Evolutionary conservation across 1,140 invertebrate species (phyloP).

Genomic region (Brachionus asplanchnoidis): DNA sequence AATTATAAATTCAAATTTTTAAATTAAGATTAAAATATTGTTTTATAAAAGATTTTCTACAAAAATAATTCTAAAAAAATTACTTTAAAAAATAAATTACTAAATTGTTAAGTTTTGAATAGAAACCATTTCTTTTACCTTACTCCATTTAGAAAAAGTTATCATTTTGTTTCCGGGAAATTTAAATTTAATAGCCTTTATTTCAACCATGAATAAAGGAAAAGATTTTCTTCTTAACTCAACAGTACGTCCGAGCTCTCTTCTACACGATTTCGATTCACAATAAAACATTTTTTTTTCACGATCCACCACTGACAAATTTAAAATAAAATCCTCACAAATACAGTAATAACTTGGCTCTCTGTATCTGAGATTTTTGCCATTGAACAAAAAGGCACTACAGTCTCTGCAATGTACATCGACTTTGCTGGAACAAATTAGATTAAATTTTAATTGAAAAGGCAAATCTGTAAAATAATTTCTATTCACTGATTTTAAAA

Average conservation of each 20-base stretch:
- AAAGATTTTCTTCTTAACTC: neutral
- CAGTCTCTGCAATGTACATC: constrained; percentile 17
- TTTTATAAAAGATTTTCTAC: neutral
- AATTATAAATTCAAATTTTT: no score
- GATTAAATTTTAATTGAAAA: neutral
- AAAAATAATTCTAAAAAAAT: neutral
- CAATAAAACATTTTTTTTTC: neutral
- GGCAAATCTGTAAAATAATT: neutral
- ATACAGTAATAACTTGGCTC: neutral
- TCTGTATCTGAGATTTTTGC: neutral
- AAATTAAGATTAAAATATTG: neutral
- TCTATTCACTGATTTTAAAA: neutral
- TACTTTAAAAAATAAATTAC: neutral
- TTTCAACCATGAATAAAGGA: neutral
- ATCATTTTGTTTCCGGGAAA: neutral
- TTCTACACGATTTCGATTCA: neutral
- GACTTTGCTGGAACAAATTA: neutral
- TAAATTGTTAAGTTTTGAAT: neutral
- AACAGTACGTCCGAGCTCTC: neutral
- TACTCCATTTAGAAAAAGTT: neutral
- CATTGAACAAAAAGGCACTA: neutral
- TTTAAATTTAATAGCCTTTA: neutral
- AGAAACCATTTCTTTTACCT: neutral
- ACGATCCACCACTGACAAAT: neutral
- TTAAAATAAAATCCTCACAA: neutral